Evolutionary conservation across 2,888 invertebrate genomes (phyloP).

Genomic region (Drosophila gaucha): DNA sequence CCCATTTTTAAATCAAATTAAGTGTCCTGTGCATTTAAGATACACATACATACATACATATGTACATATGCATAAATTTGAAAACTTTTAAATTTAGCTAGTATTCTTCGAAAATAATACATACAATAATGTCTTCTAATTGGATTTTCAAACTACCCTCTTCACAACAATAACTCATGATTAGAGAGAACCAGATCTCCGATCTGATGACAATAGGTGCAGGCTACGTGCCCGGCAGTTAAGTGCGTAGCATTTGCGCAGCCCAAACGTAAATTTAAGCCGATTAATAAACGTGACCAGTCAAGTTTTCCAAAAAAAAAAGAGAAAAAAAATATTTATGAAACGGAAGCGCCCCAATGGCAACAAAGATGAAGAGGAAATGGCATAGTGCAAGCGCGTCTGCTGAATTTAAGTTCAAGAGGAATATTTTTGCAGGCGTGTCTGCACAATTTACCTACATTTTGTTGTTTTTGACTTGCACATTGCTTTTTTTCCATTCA

Average conservation of each 20-base stretch:
- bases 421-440: conserved; percentile 28
- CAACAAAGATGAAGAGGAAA: conserved; percentile 41
- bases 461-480: conserved; percentile 43
- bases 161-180: conserved; percentile 47
- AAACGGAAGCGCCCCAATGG: conserved; percentile 44
- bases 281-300: conserved; percentile 77
- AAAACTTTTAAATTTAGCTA: neutral
- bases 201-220: conserved; percentile 55
- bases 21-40: too few relatives aligned
- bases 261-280: conserved; percentile 54
- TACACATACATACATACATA: neutral
- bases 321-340: neutral
- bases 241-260: conserved; percentile 56
- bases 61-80: neutral
- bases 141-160: conserved; percentile 40
- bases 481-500: conserved; percentile 7
- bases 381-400: conserved; percentile 4
- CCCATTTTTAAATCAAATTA: too few relatives aligned
- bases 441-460: conserved; percentile 30
- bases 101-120: neutral
- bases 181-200: conserved; percentile 35
- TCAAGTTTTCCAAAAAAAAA: conserved; percentile 35
- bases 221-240: conserved; percentile 54
- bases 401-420: conserved; percentile 28
- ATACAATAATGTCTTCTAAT: neutral